Evolutionary conservation across 2,113 vertebrate genomes (phyloP), one percentile per base, ranked within the genome.

Genomic region (Setophaga kirtlandii): DNA sequence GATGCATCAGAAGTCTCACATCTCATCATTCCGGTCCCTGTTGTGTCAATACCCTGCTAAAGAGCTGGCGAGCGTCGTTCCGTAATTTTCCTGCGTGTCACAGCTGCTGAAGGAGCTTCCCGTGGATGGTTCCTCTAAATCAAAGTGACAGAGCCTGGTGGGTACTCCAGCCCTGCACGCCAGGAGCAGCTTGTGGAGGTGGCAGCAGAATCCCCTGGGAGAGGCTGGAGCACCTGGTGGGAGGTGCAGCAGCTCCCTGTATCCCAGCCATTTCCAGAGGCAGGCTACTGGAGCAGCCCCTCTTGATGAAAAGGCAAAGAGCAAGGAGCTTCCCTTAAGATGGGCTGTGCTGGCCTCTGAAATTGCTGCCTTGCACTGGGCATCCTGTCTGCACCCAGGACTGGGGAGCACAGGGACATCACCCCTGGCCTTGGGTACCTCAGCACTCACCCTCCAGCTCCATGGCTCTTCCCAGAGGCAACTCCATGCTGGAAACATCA

Each of bases 311-410:
- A 6, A 64, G 33, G 13, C 25, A 11, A 75, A 20, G 13, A 35
- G 31, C 4, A 11, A 63, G 44, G 42, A 60, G 17, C 18, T 89
- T 63, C 22, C 65, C 65, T 64, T 27, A 14, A 30, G 35, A 13
- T 11, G 53, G 22, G 39, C 39, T n/a, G n/a, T n/a, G n/a, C n/a
- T n/a, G n/a, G n/a, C n/a, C n/a, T 33, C 62, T 1, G 3, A 35
- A 71, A 39, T 31, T 0, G 0, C 52, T 46, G 44, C 28, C 39
- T 44, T 46, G 44, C 25, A 2, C 1, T 1, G 12, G 5, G 12
- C 24, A 17, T 35, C 35, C 56, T 5, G 0, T 12, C 41, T 10
- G 22, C 12, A 15, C 28, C 39, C 39, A 2, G 25, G 14, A 3
- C 1, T 6, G 22, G 22, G 31, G 19, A 69, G 39, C 31, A 1